Conservation (phyloP, 1,140 invertebrate genomes). For the Cydia strobilella region DNA sequence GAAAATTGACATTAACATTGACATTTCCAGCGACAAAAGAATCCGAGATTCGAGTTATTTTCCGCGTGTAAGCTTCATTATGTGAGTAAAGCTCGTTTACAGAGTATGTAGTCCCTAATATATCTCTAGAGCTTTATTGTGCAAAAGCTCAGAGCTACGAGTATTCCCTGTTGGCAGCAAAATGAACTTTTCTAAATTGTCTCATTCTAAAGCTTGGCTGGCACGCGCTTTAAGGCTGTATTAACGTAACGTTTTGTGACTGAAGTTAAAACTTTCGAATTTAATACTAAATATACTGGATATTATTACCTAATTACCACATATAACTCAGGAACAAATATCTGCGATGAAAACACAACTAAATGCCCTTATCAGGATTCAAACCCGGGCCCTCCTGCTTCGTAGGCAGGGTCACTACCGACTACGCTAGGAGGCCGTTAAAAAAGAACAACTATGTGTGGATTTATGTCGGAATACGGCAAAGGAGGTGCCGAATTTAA, state of each 20-base stretch:
- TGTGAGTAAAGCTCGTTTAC: background rate
- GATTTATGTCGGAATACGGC: background rate
- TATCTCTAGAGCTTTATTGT: background rate
- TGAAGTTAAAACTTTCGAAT: background rate
- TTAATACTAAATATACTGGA: background rate
- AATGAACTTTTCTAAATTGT: conserved; percentile 18
- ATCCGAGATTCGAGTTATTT: background rate
- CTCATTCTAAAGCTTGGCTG: conserved; percentile 3
- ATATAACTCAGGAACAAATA: too few species aligned
- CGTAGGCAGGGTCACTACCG: too few species aligned
- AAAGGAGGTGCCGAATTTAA: background rate
- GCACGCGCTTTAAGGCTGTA: background rate
- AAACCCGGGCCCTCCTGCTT: too few species aligned
- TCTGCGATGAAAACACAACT: too few species aligned
- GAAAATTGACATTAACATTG: too few species aligned
- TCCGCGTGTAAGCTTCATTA: background rate
- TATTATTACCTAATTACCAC: background rate
- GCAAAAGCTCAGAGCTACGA: background rate
- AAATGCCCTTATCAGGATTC: too few species aligned
- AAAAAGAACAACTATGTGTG: background rate
- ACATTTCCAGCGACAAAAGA: too few species aligned
- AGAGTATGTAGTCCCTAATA: background rate
- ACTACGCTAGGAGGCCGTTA: background rate
- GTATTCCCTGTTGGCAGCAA: conserved; percentile 9
- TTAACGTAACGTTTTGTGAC: background rate